Percentiles rank a stretch among this genome's conserved stretches.
These are phyloP conservation scores for Galeopterus variegatus DNA, from an alignment of 2,113 vertebrate genomes.

Conservation along the genomic window DNA sequence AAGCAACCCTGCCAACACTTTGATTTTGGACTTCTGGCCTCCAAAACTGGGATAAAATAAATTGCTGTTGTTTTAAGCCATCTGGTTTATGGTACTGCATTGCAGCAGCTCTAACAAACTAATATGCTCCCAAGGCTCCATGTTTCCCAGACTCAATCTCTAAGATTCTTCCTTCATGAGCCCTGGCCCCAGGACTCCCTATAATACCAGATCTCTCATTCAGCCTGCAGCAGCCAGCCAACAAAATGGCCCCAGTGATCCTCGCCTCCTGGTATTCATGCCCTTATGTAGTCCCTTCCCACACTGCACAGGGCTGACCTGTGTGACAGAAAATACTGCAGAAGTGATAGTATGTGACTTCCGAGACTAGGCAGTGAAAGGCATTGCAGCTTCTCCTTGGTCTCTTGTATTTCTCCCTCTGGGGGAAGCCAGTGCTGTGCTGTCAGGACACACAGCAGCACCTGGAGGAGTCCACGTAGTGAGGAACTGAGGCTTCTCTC, in stretches of 20 bases:
- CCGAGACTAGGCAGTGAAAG: neutral
- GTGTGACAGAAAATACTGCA: neutral
- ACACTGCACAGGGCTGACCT: neutral
- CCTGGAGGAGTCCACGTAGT: accelerated
- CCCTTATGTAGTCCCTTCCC: neutral
- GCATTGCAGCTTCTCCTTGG: neutral
- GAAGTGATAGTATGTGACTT: too few species aligned
- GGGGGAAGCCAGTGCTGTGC: neutral
- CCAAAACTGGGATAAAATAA: neutral
- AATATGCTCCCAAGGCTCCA: neutral
- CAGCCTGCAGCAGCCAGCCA: neutral
- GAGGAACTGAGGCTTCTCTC: neutral
- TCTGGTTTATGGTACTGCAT: neutral
- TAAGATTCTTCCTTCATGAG: neutral
- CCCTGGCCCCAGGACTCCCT: neutral
- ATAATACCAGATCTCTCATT: neutral
- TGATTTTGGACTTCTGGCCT: neutral
- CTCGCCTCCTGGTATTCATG: neutral
- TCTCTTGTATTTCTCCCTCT: neutral
- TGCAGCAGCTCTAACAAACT: neutral
- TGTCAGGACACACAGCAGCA: neutral
- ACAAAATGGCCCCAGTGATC: accelerated
- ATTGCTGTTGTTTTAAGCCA: neutral
- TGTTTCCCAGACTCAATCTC: neutral
- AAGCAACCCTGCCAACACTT: neutral